A percentile compares a stretch with the other conserved stretches of the same genome.
Conservation (phyloP, 2,888 invertebrate species). For the Gymnocheta viridis region DNA sequence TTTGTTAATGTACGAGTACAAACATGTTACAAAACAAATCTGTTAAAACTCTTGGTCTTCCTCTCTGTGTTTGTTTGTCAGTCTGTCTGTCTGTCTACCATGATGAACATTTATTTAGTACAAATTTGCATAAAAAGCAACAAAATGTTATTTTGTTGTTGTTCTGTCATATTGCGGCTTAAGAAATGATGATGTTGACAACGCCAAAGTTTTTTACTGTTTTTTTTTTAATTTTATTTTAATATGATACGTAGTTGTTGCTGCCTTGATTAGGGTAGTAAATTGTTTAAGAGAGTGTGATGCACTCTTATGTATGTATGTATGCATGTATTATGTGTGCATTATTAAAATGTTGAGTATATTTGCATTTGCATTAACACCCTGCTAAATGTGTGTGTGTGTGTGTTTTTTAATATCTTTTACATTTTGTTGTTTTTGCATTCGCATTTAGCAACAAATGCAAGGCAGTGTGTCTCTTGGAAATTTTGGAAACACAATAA, state of each 20-base stretch:
- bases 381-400: constrained; percentile 43
- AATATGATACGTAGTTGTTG: constrained; percentile 26
- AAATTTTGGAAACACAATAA: constrained; percentile 16
- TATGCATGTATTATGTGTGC: neutral
- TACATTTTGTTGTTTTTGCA: neutral
- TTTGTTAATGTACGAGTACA: constrained; percentile 24
- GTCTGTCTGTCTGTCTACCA: neutral
- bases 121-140: constrained; percentile 53
- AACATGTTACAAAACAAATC: constrained; percentile 49
- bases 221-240: constrained; percentile 13
- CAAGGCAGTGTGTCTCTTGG: constrained; percentile 33
- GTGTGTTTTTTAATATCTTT: neutral
- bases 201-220: constrained; percentile 58
- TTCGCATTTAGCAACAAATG: constrained; percentile 18
- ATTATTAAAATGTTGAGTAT: constrained; percentile 32
- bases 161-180: constrained; percentile 57
- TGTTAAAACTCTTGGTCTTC: constrained; percentile 26
- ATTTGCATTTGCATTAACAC: constrained; percentile 56
- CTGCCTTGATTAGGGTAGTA: constrained; percentile 56
- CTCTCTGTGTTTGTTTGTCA: neutral
- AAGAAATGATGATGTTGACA: constrained; percentile 61
- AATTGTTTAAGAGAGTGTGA: constrained; percentile 22
- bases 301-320: neutral
- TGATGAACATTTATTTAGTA: constrained; percentile 29
- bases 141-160: constrained; percentile 21